These are phyloP conservation scores for Crenichthys baileyi DNA, from an alignment of 2,797 vertebrate species.

Conservation along the genomic window DNA sequence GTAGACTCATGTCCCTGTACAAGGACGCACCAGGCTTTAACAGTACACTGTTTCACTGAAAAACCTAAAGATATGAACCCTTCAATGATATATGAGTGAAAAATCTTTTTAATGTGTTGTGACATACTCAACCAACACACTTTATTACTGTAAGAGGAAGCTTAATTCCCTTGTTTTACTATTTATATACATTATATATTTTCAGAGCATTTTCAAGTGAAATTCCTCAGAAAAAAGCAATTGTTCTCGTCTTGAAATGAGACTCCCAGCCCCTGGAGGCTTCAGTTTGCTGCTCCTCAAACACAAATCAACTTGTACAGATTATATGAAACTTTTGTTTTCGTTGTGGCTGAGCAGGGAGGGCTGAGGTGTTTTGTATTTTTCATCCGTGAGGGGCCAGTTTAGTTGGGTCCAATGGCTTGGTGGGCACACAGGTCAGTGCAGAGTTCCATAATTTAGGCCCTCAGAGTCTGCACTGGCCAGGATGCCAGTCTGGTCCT, in stretches of 20 bases:
- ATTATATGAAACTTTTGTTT: conserved; percentile 67
- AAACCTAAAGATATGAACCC: conserved; percentile 78
- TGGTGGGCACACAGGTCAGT: conserved; percentile 78
- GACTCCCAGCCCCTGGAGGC: conserved; percentile 48
- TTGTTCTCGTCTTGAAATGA: conserved; percentile 66
- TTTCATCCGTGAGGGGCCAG: conserved; percentile 33
- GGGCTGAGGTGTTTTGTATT: conserved; percentile 37
- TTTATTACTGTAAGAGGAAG: conserved; percentile 78
- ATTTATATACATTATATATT: conserved; percentile 81
- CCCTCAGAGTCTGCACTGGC: conserved; percentile 91
- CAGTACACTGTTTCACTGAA: conserved; percentile 77
- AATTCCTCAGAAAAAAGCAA: conserved; percentile 64
- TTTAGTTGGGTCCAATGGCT: conserved; percentile 73
- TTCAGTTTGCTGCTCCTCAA: conserved; percentile 55
- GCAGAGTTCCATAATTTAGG: conserved; percentile 89
- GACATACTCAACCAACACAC: conserved; percentile 74
- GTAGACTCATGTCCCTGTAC: conserved; percentile 71
- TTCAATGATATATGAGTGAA: conserved; percentile 74
- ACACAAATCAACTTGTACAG: conserved; percentile 52
- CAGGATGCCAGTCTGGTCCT: conserved; percentile 96
- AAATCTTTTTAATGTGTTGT: conserved; percentile 70
- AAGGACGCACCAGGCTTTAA: conserved; percentile 77
- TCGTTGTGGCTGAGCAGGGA: conserved; percentile 40
- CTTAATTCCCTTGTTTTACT: conserved; percentile 77
- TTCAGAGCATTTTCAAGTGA: conserved; percentile 77